Conservation (phyloP, 2,888 invertebrate species). For the Lasioglossum figueresi region DNA sequence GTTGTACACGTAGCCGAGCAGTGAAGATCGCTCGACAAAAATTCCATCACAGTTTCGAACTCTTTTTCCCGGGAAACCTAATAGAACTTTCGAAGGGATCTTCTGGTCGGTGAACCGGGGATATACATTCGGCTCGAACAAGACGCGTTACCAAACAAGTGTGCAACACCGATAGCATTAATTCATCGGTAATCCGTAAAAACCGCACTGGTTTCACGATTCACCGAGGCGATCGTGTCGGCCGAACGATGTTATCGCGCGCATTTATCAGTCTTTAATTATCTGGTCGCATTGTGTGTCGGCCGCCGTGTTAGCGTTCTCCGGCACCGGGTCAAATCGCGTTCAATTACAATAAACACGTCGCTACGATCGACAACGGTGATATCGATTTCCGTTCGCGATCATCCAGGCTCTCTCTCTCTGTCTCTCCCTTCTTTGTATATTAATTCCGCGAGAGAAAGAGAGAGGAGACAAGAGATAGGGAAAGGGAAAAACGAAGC, state of each 20-base stretch:
- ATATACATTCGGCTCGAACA: neutral
- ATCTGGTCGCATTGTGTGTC: slow-evolving; percentile 46
- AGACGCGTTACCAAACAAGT: neutral
- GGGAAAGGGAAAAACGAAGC: neutral
- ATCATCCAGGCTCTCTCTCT: slow-evolving; percentile 8
- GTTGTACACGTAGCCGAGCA: neutral
- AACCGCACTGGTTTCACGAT: slow-evolving; percentile 43
- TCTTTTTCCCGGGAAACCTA: neutral
- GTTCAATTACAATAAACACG: slow-evolving; percentile 53
- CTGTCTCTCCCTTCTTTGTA: neutral
- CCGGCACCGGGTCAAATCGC: slow-evolving; percentile 39
- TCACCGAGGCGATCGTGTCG: slow-evolving; percentile 40
- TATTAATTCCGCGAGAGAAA: neutral
- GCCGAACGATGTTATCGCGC: slow-evolving; percentile 42
- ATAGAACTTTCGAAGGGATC: neutral
- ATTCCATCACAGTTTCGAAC: neutral
- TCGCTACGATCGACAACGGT: slow-evolving; percentile 37
- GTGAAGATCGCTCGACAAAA: neutral
- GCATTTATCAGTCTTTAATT: slow-evolving; percentile 60
- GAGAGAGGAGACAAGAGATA: neutral
- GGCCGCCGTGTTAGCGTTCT: slow-evolving; percentile 32
- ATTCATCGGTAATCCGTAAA: slow-evolving; percentile 56
- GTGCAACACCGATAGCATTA: slow-evolving; percentile 18
- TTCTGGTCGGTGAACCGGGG: neutral
- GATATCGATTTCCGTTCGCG: slow-evolving; percentile 44